Percentiles rank a stretch among this genome's conserved stretches.
Evolutionary conservation across 2,113 vertebrate species (phyloP).

Genomic region (Condylura cristata): DNA sequence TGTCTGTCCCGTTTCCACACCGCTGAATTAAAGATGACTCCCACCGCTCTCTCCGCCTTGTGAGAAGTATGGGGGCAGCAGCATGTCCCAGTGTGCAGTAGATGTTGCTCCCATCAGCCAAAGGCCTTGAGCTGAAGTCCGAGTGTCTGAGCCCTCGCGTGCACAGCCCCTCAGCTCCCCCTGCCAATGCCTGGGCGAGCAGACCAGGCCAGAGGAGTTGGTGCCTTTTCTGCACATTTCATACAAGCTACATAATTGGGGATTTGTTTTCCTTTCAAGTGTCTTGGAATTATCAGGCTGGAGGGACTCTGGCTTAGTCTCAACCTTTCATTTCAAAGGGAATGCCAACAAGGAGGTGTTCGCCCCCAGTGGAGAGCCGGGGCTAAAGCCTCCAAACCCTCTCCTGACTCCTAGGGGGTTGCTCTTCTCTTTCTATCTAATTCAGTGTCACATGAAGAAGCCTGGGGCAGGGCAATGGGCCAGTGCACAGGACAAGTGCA

Average conservation of each 20-base stretch:
- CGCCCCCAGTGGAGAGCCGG: rapidly evolving
- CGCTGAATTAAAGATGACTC: not conserved
- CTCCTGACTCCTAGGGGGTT: not conserved
- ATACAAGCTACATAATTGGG: not conserved
- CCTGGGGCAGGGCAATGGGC: not conserved
- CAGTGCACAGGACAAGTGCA: not conserved
- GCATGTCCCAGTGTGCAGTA: not conserved
- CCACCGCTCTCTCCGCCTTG: not conserved
- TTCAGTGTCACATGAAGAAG: not conserved
- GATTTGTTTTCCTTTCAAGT: not conserved
- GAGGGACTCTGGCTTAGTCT: not conserved
- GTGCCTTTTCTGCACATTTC: not conserved
- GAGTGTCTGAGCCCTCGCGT: not conserved
- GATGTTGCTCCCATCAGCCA: not conserved
- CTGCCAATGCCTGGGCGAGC: not conserved
- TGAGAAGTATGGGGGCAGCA: not conserved
- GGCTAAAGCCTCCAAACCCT: too few species aligned
- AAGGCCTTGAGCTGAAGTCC: not conserved
- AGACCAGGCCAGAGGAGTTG: not conserved
- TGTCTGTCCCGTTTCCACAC: not conserved
- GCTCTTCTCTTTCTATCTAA: not conserved
- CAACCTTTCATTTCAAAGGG: not conserved
- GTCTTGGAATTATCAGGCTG: not conserved
- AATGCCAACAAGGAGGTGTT: not conserved
- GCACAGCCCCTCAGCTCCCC: not conserved